Conservation (phyloP, 2,113 vertebrate genomes). For the Zapornia atra region DNA sequence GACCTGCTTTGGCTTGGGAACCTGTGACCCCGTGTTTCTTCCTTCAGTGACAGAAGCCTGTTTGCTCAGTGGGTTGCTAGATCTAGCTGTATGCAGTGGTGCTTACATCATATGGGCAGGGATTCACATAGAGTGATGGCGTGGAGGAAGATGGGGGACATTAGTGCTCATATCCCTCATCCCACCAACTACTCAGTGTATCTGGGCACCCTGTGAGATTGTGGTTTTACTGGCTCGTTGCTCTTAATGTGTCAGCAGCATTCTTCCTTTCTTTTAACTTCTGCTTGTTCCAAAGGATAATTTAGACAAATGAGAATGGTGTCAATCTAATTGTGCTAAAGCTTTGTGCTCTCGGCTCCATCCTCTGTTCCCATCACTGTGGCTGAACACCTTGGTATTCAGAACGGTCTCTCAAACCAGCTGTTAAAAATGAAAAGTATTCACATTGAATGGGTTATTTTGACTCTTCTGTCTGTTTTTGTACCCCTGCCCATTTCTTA, state of each 20-base stretch:
- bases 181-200: neutral
- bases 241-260: neutral
- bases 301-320: neutral
- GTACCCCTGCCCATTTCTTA: neutral
- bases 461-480: neutral
- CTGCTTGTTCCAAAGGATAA: neutral
- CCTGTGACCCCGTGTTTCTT: neutral
- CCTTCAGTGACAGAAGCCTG: neutral
- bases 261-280: neutral
- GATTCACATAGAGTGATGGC: neutral
- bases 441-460: neutral
- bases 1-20: neutral
- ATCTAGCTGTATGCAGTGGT: neutral
- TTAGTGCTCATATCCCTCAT: neutral
- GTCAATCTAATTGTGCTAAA: neutral
- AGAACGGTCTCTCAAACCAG: neutral
- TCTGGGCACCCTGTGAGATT: neutral
- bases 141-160: neutral
- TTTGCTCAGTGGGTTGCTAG: neutral
- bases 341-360: neutral
- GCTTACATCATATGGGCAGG: neutral
- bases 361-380: neutral
- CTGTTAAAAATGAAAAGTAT: neutral
- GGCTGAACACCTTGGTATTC: neutral
- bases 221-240: rapidly evolving